Evolutionary conservation across 2,888 invertebrate genomes (phyloP), one percentile per base, ranked within the genome.

Genomic region (Drosophila fulvimacula): DNA sequence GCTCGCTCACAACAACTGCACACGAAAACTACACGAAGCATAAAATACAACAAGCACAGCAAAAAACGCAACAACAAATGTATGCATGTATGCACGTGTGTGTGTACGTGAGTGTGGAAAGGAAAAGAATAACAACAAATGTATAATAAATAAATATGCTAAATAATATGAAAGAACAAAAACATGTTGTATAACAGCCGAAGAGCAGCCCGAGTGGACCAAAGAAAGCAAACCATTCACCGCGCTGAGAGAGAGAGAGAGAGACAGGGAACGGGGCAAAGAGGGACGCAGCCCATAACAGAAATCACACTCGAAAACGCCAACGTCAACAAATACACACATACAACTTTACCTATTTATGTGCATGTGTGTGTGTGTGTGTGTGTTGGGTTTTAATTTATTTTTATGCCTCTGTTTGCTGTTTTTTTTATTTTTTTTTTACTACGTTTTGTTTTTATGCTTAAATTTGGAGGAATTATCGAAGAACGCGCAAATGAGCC

Each of bases 71-170:
- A 72, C 38, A 80, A 60, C 67, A 69, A 65, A 60, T 38, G 52
- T 62, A 53, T 64, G 44, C 30, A 39, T 21, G 34, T 57, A 32
- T 46, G 55, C 63, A 24, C n/a, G 61, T 36, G 59, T 32, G 58
- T 46, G 53, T 38, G 52, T 4, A 24, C 27, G 27, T 7, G 27
- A 7, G 27, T 59, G 53, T 21, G 42, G 34, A 64, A 60, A 52
- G 41, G 56, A 60, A 52, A 63, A 66, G 67, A 73, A 68, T 63
- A 71, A 69, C 72, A 76, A 80, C 69, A 73, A 73, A 67, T 61
- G 48, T 49, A 64, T 59, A 84, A 86, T 86, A 87, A 82, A 86
- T 86, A 87, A 82, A 83, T 81, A 87, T 87, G 88, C 73, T 84
- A 87, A 83, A 83, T 79, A 84, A 84, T 81, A 66, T 88, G 82